A percentile compares a stretch with the other conserved stretches of the same genome.
phyloP scores from a whole-genome alignment of 2,888 invertebrate genomes.

The Phorcus lineatus region DNA sequence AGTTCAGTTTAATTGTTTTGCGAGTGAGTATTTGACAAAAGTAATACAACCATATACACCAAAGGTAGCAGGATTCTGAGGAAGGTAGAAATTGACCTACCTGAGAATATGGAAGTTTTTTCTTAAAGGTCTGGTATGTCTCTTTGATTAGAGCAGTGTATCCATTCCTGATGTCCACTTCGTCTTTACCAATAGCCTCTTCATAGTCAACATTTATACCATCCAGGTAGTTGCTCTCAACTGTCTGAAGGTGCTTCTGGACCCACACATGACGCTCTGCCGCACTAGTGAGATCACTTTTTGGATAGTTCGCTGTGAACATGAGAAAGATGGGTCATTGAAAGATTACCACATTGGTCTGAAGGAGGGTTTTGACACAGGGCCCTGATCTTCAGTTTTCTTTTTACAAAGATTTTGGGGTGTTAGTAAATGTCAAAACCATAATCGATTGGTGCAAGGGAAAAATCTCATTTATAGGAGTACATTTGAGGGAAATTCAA shows the following conservation, averaged over 20 bases:
- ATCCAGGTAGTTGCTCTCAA: slow-evolving; percentile 65
- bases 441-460: no score
- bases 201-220: slow-evolving; percentile 76
- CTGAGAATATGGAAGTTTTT: slow-evolving; percentile 61
- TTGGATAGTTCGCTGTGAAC: slow-evolving; percentile 53
- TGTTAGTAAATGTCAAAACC: no score
- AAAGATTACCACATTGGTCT: not conserved
- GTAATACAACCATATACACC: no score
- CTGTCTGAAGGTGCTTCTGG: slow-evolving; percentile 51
- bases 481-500: no score
- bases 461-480: no score
- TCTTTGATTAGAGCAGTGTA: slow-evolving; percentile 68
- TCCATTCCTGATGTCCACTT: slow-evolving; percentile 53
- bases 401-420: no score
- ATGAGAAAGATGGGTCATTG: not conserved
- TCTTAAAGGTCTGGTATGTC: slow-evolving; percentile 62
- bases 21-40: no score
- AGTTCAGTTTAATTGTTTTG: no score
- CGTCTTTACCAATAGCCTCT: slow-evolving; percentile 59
- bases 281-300: slow-evolving; percentile 50
- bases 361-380: no score
- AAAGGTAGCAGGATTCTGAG: no score
- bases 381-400: no score
- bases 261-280: slow-evolving; percentile 64
- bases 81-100: slow-evolving; percentile 48